These are phyloP conservation scores for Lepeophtheirus salmonis DNA, from an alignment of 1,140 invertebrate species.

Conservation along the genomic window DNA sequence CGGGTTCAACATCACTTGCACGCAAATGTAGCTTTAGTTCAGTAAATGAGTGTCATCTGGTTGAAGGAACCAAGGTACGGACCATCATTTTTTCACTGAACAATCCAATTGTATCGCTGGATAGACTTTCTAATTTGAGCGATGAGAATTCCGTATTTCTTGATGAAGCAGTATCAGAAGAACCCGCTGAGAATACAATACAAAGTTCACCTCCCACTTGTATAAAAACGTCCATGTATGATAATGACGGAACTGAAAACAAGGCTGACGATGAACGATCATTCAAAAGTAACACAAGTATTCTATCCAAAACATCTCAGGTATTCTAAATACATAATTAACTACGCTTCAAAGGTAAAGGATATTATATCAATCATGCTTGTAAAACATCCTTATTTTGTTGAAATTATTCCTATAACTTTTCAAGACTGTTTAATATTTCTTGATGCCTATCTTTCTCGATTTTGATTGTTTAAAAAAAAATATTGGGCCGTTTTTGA, in stretches of 20 bases:
- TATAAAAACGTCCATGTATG: neutral
- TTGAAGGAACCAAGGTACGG: neutral
- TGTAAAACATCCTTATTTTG: too few species aligned
- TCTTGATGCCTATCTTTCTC: too few species aligned
- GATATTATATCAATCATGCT: too few species aligned
- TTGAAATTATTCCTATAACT: too few species aligned
- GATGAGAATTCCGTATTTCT: neutral
- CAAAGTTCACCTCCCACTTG: neutral
- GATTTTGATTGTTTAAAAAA: too few species aligned
- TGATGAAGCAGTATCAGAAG: neutral
- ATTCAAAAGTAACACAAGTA: neutral
- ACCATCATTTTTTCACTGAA: neutral
- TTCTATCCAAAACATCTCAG: neutral
- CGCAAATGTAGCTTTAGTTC: neutral
- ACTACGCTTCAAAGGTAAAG: too few species aligned
- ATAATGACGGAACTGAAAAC: too few species aligned
- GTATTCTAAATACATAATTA: too few species aligned
- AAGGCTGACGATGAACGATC: neutral
- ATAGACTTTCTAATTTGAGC: neutral
- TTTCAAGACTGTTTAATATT: too few species aligned
- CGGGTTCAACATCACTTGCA: neutral
- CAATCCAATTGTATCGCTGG: neutral
- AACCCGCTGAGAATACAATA: too few species aligned
- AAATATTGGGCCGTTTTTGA: too few species aligned
- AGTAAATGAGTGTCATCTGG: neutral